Base-by-base conservation (phyloP, 1,140 invertebrate species). In the Physella acuta region DNA sequence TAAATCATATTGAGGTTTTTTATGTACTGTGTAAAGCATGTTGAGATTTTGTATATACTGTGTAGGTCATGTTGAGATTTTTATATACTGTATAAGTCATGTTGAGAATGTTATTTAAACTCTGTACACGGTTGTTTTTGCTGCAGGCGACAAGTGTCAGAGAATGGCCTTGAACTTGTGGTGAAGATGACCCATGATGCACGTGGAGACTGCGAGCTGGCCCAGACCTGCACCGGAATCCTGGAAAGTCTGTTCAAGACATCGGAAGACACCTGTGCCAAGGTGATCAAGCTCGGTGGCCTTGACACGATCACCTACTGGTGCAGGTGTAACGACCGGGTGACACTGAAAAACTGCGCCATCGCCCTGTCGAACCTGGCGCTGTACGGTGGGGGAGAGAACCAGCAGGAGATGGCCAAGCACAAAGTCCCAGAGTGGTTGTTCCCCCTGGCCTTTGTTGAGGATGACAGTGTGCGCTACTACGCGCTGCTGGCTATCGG, bases 401-500 rank as follows among this genome's bases (percentile, higher is more conserved):
- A 97, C 79, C 97, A 99, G 82, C 93, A 97, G 85, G 92, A 93
- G 0, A 99, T 99, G 95, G 97, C 98, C 60, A 92, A 95, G 76
- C 87, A 93, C 66, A 88, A 87, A 71, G 71, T 97, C 1, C 95
- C 95, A 0, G 93, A 97, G 88, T 99, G 98, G 98, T 85, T 99
- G 49, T 99, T 99, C 84, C 95, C 97, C 0, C 81, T 99, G 59
- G 98, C 97, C 5, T 98, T 98, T 80, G 94, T 98, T 79, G 90
- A 91, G 70, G 97, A 99, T 79, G 96, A 99, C 76, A 95, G 80
- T 63, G 76, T 84, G 94, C 73, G 97, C 82, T 99, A 99, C 85
- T 99, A 99, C 81, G 97, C 97, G 0, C 99, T 97, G 81, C 86
- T 99, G 72, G 97, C 97, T 0, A 98, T 99, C 62, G 94, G 95